Evolutionary conservation across 2,888 invertebrate genomes (phyloP), one percentile per base, ranked within the genome.

Genomic region (Archips xylosteana): DNA sequence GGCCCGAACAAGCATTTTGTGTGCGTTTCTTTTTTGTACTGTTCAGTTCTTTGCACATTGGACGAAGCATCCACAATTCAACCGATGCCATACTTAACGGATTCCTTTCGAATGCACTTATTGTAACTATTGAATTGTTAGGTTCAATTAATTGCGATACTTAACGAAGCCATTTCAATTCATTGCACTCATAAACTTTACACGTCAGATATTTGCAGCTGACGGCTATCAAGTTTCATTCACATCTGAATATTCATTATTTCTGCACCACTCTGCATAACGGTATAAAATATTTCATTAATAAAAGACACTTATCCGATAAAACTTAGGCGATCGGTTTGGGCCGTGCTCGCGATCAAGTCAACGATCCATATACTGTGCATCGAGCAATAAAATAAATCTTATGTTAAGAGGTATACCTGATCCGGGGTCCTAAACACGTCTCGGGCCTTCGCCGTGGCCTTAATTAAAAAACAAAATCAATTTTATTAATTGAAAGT

Each of bases 401-500:
- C 93, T 90, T 85, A 76, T 83, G 85, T 89, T 92, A 92, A 92
- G 89, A 89, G 91, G 88, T 85, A 89, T 89, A 92, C 91, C 91
- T 84, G 92, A 90, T 89, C 88, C 83, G 85, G 83, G 83, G 82
- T 83, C 86, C 87, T 88, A 88, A 91, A 92, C 92, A 90, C 89
- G 90, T 89, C 87, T 76, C 86, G 85, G 83, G 85, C 86, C 87
- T 91, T 91, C 92, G 90, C 91, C 91, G 91, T 91, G 84, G 86
- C 87, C 89, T 90, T 94, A 94, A 94, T 94, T 94, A 94, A 94
- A 94, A 94, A 94, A 93, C 92, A 91, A 94, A 94, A 93, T 92
- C 93, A 94, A 94, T 93, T 94, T 94, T 94, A 94, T 94, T 94
- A 94, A 94, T 94, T 94, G 94, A 92, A 91, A 92, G 94, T 93